phyloP scores from a whole-genome alignment of 2,113 vertebrate species.

The Tachysurus fulvidraco region DNA sequence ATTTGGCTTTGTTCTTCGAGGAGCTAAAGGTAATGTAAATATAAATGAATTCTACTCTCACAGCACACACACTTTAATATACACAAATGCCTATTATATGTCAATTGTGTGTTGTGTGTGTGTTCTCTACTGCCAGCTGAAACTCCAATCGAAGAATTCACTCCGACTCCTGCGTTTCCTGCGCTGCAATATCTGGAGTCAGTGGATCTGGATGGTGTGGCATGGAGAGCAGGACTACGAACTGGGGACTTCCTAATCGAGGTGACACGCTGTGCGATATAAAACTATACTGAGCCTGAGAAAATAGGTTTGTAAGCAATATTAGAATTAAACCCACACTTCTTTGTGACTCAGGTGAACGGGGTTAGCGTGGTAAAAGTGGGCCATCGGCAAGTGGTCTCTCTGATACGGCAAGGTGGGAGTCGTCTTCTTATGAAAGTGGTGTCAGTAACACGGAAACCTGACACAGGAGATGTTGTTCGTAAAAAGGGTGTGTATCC shows the following conservation, averaged over 20 bases:
- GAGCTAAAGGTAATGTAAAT: conserved; percentile 79
- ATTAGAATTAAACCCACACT: not conserved
- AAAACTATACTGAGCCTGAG: not conserved
- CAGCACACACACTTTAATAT: not conserved
- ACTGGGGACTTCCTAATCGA: conserved; percentile 81
- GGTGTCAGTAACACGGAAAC: conserved; percentile 91
- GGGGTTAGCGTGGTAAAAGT: conserved; percentile 95
- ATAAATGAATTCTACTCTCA: conserved; percentile 31
- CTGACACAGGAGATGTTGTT: conserved; percentile 84
- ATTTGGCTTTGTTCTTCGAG: conserved; percentile 84
- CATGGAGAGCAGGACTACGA: conserved; percentile 90
- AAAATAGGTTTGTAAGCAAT: not conserved
- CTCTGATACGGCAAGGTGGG: conserved; percentile 93
- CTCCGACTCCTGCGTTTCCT: conserved; percentile 93
- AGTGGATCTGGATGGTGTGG: conserved; percentile 93
- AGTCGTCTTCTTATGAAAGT: conserved; percentile 96
- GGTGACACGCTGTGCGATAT: conserved; percentile 53
- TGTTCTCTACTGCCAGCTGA: conserved; percentile 75
- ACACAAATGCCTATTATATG: conserved; percentile 37
- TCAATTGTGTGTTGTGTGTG: not conserved
- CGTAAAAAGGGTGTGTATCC: conserved; percentile 83
- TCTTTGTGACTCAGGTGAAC: conserved; percentile 80
- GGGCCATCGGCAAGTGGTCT: conserved; percentile 95
- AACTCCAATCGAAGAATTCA: conserved; percentile 98
- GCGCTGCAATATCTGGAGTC: conserved; percentile 97